Evolutionary conservation across 2,113 vertebrate genomes (phyloP).

Genomic region (Megaceryle maxima): DNA sequence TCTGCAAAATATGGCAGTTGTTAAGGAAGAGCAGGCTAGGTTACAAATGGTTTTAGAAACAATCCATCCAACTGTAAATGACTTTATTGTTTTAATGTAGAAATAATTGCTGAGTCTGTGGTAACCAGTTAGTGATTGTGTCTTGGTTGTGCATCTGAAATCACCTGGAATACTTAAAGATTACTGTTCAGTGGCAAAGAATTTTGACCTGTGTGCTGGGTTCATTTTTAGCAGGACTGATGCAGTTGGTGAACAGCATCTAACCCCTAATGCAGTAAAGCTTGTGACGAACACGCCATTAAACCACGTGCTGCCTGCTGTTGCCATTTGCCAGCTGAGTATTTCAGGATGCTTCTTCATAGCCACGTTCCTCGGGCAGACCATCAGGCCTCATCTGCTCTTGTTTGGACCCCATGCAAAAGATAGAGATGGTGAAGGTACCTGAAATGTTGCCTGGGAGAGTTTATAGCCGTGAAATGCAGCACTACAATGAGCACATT

Average conservation of each 20-base stretch:
- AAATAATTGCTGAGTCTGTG: not conserved
- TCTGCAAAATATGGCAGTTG: not conserved
- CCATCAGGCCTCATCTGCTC: not conserved
- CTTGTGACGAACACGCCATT: not conserved
- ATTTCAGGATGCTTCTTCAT: not conserved
- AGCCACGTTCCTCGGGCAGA: fast-evolving
- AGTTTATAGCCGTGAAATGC: not conserved
- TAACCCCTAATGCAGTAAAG: not conserved
- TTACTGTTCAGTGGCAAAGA: not conserved
- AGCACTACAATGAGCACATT: not conserved
- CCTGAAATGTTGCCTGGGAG: not conserved
- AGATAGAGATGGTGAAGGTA: not conserved
- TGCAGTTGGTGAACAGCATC: not conserved
- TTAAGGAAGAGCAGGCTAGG: not conserved
- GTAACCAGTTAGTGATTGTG: not conserved
- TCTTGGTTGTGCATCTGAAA: not conserved
- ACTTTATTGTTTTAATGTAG: not conserved
- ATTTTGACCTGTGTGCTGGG: not conserved
- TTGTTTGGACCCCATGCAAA: not conserved
- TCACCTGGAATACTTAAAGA: not conserved
- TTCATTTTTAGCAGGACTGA: not conserved
- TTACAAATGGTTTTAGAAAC: not conserved
- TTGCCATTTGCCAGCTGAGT: not conserved
- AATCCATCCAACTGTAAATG: not conserved
- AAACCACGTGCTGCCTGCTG: not conserved